phyloP scores from a whole-genome alignment of 2,113 vertebrate genomes.

The Phoxinus phoxinus region DNA sequence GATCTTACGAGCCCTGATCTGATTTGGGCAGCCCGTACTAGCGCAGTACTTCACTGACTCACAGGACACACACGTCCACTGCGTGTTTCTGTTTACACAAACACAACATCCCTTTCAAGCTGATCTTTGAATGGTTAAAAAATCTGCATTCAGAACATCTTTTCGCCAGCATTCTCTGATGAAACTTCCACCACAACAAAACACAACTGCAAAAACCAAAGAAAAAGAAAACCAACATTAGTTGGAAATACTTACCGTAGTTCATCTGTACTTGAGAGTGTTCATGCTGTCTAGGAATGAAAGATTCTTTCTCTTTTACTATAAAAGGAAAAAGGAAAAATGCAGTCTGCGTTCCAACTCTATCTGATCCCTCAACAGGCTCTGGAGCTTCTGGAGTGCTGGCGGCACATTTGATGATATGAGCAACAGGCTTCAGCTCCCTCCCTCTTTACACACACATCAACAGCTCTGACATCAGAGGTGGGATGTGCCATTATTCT shows the following conservation, averaged over 20 bases:
- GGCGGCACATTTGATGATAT: constrained; percentile 67
- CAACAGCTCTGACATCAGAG: constrained; percentile 78
- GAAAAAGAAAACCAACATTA: background rate
- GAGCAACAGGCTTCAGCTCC: constrained; percentile 77
- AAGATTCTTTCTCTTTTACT: background rate
- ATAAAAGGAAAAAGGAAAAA: constrained; percentile 25
- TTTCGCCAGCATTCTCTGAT: background rate
- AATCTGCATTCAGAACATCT: background rate
- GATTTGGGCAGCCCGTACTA: constrained; percentile 3
- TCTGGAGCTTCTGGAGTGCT: constrained; percentile 60
- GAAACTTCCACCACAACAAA: background rate
- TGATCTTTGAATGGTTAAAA: background rate
- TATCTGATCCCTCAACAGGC: constrained; percentile 59
- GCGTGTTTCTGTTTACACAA: background rate
- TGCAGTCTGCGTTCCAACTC: constrained; percentile 52
- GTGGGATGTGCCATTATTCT: constrained; percentile 76
- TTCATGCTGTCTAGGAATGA: background rate
- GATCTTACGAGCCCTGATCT: background rate
- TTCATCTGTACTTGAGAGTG: constrained; percentile 30
- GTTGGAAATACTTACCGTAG: constrained; percentile 50
- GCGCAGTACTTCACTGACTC: constrained; percentile 8
- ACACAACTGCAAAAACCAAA: constrained; percentile 29
- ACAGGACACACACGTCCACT: background rate
- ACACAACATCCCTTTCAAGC: background rate
- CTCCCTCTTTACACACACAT: constrained; percentile 52